phyloP scores from a whole-genome alignment of 2,888 invertebrate genomes.

The Macropis europaea region DNA sequence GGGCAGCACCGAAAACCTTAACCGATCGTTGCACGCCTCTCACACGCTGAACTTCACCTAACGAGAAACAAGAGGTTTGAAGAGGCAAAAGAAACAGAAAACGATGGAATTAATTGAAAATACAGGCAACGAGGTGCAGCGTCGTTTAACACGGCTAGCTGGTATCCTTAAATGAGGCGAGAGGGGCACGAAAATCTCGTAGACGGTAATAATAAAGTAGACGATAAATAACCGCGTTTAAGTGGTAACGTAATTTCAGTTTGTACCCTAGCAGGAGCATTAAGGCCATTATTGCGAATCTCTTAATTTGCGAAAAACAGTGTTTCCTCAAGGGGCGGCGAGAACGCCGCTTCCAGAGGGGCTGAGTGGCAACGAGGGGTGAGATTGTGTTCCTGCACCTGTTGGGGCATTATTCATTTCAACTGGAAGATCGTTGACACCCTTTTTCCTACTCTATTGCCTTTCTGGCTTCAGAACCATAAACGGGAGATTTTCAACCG shows the following conservation, averaged over 20 bases:
- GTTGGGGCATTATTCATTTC: slow-evolving; percentile 61
- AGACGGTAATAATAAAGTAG: slow-evolving; percentile 71
- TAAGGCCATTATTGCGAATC: slow-evolving; percentile 77
- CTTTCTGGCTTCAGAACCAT: background rate
- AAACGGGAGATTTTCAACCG: background rate
- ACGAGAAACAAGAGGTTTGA: background rate
- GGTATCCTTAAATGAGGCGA: slow-evolving; percentile 28
- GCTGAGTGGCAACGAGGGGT: slow-evolving; percentile 45
- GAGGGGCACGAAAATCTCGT: slow-evolving; percentile 50
- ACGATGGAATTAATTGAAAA: slow-evolving; percentile 50
- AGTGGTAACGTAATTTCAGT: slow-evolving; percentile 77
- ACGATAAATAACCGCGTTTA: slow-evolving; percentile 76
- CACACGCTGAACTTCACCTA: slow-evolving; percentile 16
- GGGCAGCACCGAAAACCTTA: slow-evolving; percentile 12
- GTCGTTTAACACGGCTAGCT: slow-evolving; percentile 49
- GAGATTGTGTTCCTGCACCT: slow-evolving; percentile 61
- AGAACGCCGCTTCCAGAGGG: slow-evolving; percentile 20
- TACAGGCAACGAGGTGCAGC: slow-evolving; percentile 45
- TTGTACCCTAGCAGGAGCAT: slow-evolving; percentile 63
- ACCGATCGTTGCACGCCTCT: slow-evolving; percentile 2
- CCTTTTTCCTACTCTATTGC: slow-evolving; percentile 1
- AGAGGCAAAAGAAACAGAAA: background rate
- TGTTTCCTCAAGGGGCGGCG: slow-evolving; percentile 51
- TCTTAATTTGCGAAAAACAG: slow-evolving; percentile 76
- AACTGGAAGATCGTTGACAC: slow-evolving; percentile 32